A percentile compares a stretch with the other conserved stretches of the same genome.
phyloP scores from a whole-genome alignment of 2,888 invertebrate genomes.

The Luffia ferchaultella region DNA sequence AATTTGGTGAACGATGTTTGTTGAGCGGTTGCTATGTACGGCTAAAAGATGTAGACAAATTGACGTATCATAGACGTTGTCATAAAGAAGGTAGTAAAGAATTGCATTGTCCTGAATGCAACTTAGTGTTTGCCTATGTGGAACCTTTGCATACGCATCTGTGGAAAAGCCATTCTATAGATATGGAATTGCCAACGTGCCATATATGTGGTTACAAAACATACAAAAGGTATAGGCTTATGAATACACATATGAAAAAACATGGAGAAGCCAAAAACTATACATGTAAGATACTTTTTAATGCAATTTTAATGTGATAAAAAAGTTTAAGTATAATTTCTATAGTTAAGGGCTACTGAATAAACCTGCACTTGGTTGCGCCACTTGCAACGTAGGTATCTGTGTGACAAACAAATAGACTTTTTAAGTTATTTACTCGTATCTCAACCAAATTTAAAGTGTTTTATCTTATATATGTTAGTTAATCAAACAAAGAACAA shows the following conservation, averaged over 20 bases:
- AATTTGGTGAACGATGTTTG: conserved; percentile 43
- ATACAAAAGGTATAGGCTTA: conserved; percentile 72
- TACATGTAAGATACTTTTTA: conserved; percentile 24
- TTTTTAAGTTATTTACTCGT: no score
- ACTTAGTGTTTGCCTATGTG: conserved; percentile 62
- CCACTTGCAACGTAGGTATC: no score
- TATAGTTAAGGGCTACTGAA: no score
- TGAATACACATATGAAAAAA: conserved; percentile 78
- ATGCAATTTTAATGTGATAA: conserved; percentile 23
- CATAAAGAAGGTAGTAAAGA: conserved; percentile 49
- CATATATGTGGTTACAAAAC: conserved; percentile 79
- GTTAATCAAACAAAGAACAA: no score
- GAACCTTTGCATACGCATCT: conserved; percentile 78
- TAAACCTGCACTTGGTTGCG: no score
- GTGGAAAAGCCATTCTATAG: conserved; percentile 79
- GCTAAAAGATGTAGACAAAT: conserved; percentile 64
- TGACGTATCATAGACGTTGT: conserved; percentile 72
- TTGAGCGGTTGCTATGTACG: conserved; percentile 63
- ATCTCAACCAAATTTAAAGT: no score
- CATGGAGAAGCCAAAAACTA: conserved; percentile 39
- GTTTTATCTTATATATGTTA: no score
- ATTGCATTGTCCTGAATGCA: conserved; percentile 73
- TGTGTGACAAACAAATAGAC: no score
- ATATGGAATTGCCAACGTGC: conserved; percentile 82
- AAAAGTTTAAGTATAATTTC: no score